Conservation (phyloP, 2,797 vertebrate species). For the Ptychadena robeensis region DNA sequence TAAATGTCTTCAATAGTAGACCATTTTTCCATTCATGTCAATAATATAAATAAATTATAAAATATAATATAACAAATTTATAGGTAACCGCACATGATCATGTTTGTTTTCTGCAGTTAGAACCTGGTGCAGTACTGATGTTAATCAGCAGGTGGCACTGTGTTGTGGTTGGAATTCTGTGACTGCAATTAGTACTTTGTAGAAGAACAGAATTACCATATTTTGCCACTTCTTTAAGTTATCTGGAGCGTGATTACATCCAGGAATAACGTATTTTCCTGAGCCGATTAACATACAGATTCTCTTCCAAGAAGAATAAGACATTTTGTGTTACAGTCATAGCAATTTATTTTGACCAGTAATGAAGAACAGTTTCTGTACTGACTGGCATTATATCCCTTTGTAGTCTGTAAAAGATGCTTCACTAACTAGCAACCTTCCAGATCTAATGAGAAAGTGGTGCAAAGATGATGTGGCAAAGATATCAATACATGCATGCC, state of each 20-base stretch:
- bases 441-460: too few species aligned
- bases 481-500: too few species aligned
- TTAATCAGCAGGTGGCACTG: constrained; percentile 21
- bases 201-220: background rate
- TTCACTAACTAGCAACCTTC: too few species aligned
- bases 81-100: too few species aligned
- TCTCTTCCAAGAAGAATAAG: background rate
- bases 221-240: background rate
- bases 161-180: background rate
- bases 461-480: too few species aligned
- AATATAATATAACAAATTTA: too few species aligned
- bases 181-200: background rate
- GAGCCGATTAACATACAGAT: background rate
- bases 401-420: too few species aligned
- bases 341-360: background rate
- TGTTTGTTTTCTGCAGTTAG: background rate
- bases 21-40: too few species aligned
- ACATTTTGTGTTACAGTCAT: background rate
- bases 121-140: background rate
- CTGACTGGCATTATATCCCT: too few species aligned
- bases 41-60: too few species aligned
- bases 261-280: background rate
- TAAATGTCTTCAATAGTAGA: too few species aligned
- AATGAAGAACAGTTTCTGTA: too few species aligned
- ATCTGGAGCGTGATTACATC: background rate